phyloP scores from a whole-genome alignment of 2,797 vertebrate species.

The Thaleichthys pacificus region DNA sequence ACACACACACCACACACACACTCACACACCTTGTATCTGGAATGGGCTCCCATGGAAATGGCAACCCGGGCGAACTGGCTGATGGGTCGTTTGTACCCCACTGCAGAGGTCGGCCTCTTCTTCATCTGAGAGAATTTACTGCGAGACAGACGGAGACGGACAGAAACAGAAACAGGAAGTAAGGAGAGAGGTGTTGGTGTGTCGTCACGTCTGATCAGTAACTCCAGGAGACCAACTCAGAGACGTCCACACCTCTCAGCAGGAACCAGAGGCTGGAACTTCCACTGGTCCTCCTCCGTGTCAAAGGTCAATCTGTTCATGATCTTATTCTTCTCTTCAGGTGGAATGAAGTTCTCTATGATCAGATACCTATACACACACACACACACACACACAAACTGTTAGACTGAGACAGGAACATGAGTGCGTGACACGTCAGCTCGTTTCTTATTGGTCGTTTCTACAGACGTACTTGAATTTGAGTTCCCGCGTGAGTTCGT shows the following conservation, averaged over 20 bases:
- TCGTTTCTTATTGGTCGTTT: neutral
- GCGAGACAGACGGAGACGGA: conserved; percentile 11
- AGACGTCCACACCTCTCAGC: conserved; percentile 75
- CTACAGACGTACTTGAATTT: conserved; percentile 75
- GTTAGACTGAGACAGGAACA: neutral
- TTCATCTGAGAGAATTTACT: conserved; percentile 89
- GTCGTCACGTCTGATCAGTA: too few species aligned
- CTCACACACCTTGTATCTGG: conserved; percentile 86
- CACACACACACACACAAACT: neutral
- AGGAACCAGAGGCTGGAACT: conserved; percentile 88
- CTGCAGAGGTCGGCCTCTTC: conserved; percentile 86
- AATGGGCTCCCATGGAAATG: conserved; percentile 88
- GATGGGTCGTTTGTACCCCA: conserved; percentile 95
- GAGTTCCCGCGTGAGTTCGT: conserved; percentile 78
- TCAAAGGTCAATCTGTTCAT: conserved; percentile 93
- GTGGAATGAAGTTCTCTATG: conserved; percentile 97
- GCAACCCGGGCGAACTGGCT: conserved; percentile 90
- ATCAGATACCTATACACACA: conserved; percentile 83
- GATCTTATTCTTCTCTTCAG: conserved; percentile 97
- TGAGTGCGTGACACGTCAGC: neutral
- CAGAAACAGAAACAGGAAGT: neutral
- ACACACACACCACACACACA: neutral
- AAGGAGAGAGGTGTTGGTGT: neutral
- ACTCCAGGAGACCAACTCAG: too few species aligned
- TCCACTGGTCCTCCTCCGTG: conserved; percentile 93